These are phyloP conservation scores for Ceratina calcarata DNA, from an alignment of 1,140 invertebrate species.

Conservation along the genomic window DNA sequence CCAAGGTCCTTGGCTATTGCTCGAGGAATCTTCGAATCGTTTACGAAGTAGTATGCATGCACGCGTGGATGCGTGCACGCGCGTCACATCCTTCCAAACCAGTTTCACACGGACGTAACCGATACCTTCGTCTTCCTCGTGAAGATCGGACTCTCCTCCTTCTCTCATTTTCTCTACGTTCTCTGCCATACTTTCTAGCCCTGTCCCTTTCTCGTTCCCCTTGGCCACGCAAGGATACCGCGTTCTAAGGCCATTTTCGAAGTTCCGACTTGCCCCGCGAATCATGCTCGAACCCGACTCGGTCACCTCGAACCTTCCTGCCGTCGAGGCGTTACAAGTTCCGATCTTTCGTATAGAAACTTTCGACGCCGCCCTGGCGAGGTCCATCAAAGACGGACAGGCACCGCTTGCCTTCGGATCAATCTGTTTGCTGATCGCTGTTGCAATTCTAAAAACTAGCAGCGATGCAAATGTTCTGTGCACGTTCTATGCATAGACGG, in stretches of 20 bases:
- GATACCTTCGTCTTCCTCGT: slow-evolving; percentile 65
- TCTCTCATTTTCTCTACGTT: slow-evolving; percentile 53
- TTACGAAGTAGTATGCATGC: slow-evolving; percentile 37
- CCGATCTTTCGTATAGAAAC: neutral
- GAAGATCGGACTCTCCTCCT: slow-evolving; percentile 54
- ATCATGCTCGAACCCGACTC: slow-evolving; percentile 30
- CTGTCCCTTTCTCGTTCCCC: slow-evolving; percentile 44
- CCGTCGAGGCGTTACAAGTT: neutral
- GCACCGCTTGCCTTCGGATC: no score
- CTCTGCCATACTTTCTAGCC: slow-evolving; percentile 31
- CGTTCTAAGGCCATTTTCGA: slow-evolving; percentile 43
- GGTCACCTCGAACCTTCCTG: slow-evolving; percentile 19
- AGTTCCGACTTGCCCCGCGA: slow-evolving; percentile 51
- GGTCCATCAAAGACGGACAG: neutral
- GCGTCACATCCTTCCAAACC: slow-evolving; percentile 77
- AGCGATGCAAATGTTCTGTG: neutral
- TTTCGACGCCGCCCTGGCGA: neutral
- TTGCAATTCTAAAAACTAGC: neutral
- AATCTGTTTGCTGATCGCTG: no score
- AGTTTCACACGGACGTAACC: slow-evolving; percentile 74
- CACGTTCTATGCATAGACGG: neutral
- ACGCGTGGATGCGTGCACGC: slow-evolving; percentile 55
- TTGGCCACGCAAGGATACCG: slow-evolving; percentile 28
- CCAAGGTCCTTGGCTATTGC: no score
- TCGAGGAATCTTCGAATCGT: slow-evolving; percentile 7